Evolutionary conservation across 2,113 vertebrate species (phyloP), one percentile per base, ranked within the genome.

Genomic region (Poeciliopsis retropinna): DNA sequence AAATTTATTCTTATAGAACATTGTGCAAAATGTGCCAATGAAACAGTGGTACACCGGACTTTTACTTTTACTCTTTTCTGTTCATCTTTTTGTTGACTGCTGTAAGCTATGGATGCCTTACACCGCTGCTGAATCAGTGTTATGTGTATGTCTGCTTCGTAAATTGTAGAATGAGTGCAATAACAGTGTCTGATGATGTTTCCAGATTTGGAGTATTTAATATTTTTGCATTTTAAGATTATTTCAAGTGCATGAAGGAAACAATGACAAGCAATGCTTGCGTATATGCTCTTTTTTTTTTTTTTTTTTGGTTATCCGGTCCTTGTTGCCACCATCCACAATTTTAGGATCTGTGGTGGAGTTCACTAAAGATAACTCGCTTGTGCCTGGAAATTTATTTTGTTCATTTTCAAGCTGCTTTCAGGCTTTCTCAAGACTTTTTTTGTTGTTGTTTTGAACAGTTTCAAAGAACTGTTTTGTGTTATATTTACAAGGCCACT

Each of bases 21-120:
- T 39, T 88, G 69, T 74, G 75, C 75, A 76, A 83, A 83, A 63
- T 63, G 92, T 94, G 93, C 93, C 93, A 94, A 92, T 85, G 85
- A 84, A 81, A 83, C 30, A 47, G 73, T 62, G 8, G 57, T 68
- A 76, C 47, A 67, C 65, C 31, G 54, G 75, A 67, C 44, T 74
- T 83, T 78, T 37, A 30, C 25, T 63, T 67, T 34, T 34, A 34
- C 32, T 37, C 81, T 75, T 83, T 37, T 77, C 54, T 19, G 25
- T 78, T 79, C 22, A 12, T 37, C 70, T 76, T 75, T 79, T 57
- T 57, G 51, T 25, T 83, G 80, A 67, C 60, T 57, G 70, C 66
- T 70, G 13, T 79, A 80, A 80, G 75, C 72, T 81, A 78, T 61
- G 68, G 80, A 85, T 90, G 88, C 89, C 87, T 90, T 84, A 75